Conservation (phyloP, 2,888 invertebrate species). For the Cheilosia urbana region DNA sequence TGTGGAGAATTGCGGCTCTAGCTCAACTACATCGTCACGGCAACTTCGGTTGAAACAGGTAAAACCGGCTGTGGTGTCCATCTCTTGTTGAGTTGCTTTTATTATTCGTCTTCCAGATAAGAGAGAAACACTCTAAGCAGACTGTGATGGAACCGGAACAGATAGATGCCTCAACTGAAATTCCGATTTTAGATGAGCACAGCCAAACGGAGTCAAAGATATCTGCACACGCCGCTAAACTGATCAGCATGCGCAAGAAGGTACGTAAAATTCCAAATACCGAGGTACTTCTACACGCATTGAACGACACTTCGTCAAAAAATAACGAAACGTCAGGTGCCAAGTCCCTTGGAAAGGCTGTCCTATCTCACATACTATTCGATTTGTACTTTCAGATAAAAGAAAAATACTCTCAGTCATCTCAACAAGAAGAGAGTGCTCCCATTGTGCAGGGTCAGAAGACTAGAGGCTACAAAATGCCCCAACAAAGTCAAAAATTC, state of each 20-base stretch:
- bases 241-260: conserved; percentile 56
- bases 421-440: not conserved
- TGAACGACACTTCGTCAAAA: too few relatives aligned
- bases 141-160: not conserved
- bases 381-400: not conserved
- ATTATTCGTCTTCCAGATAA: conserved; percentile 20
- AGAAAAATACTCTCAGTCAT: not conserved
- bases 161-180: not conserved
- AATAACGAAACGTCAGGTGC: too few relatives aligned
- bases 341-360: too few relatives aligned
- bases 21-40: conserved; percentile 25
- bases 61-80: not conserved
- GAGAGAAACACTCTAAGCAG: conserved; percentile 31
- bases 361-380: too few relatives aligned
- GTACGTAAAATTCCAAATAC: not conserved
- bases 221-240: conserved; percentile 40
- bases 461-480: not conserved
- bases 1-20: not conserved
- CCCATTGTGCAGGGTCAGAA: not conserved
- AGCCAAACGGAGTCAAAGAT: conserved; percentile 34
- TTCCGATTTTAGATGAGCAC: not conserved
- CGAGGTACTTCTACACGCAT: too few relatives aligned
- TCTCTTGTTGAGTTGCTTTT: not conserved
- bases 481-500: not conserved
- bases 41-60: conserved; percentile 37